Percentiles rank a stretch among this genome's conserved stretches.
Evolutionary conservation across 2,888 invertebrate species (phyloP).

Genomic region (Frankliniella fusca): DNA sequence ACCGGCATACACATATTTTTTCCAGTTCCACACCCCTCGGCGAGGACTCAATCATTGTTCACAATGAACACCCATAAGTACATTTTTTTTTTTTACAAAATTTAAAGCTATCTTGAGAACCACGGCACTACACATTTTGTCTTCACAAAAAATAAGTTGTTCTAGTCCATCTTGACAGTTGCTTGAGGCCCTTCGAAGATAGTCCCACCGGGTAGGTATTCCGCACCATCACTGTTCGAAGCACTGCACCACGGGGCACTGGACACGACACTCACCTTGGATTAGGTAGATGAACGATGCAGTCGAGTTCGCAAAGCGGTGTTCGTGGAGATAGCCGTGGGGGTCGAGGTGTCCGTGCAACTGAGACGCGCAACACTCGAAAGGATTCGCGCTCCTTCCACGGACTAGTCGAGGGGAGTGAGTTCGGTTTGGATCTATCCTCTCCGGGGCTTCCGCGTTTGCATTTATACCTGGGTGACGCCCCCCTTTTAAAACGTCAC

Average conservation of each 20-base stretch:
- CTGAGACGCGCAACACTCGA: neutral
- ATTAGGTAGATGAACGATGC: neutral
- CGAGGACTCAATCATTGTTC: neutral
- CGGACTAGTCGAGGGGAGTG: neutral
- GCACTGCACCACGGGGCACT: neutral
- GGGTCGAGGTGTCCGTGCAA: neutral
- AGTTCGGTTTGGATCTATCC: neutral
- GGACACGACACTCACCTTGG: neutral
- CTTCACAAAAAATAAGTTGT: neutral
- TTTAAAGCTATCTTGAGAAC: neutral
- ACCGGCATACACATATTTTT: neutral
- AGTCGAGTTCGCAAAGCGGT: neutral
- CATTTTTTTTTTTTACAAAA: too few species aligned
- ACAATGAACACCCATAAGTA: neutral
- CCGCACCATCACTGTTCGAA: neutral
- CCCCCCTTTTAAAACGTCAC: neutral
- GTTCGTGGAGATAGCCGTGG: neutral
- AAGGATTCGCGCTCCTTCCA: conserved; percentile 8
- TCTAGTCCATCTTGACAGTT: neutral
- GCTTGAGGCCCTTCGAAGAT: neutral
- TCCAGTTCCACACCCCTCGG: too few species aligned
- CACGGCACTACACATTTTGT: neutral
- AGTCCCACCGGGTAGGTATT: neutral
- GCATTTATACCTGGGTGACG: conserved; percentile 11
- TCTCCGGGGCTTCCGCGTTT: neutral